These are phyloP conservation scores for Pangasius djambal DNA, from an alignment of 2,797 vertebrate genomes.

Conservation along the genomic window DNA sequence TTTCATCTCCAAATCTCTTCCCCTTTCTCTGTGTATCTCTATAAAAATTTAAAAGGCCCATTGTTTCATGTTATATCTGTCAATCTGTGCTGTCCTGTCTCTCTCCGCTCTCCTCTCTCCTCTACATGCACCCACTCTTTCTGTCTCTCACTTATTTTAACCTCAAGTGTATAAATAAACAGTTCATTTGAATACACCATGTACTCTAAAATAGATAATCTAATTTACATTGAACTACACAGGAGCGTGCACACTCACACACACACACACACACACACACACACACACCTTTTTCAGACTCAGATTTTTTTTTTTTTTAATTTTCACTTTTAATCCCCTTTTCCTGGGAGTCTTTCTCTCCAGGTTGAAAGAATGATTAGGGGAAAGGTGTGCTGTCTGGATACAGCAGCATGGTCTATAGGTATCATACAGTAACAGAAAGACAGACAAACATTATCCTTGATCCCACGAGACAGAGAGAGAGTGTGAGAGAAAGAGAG, in stretches of 20 bases:
- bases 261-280: slow-evolving; percentile 19
- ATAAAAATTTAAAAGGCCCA: slow-evolving; percentile 68
- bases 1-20: slow-evolving; percentile 76
- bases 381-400: slow-evolving; percentile 40
- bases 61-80: slow-evolving; percentile 75
- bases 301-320: slow-evolving; percentile 48
- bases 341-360: slow-evolving; percentile 74
- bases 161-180: slow-evolving; percentile 20
- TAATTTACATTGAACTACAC: slow-evolving; percentile 50
- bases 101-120: slow-evolving; percentile 57
- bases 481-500: not conserved
- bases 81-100: slow-evolving; percentile 67
- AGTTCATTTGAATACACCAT: slow-evolving; percentile 28
- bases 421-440: slow-evolving; percentile 63
- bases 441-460: slow-evolving; percentile 38
- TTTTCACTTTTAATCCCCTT: slow-evolving; percentile 72
- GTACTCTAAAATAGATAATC: slow-evolving; percentile 42
- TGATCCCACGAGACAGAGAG: slow-evolving; percentile 21
- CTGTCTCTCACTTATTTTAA: slow-evolving; percentile 26
- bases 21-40: slow-evolving; percentile 64
- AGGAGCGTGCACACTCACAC: slow-evolving; percentile 44
- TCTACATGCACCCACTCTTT: slow-evolving; percentile 31
- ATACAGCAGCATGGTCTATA: slow-evolving; percentile 59
- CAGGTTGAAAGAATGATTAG: slow-evolving; percentile 53
- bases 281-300: not conserved